Base-by-base conservation (phyloP, 2,797 vertebrate species). In the Streptopelia turtur region DNA sequence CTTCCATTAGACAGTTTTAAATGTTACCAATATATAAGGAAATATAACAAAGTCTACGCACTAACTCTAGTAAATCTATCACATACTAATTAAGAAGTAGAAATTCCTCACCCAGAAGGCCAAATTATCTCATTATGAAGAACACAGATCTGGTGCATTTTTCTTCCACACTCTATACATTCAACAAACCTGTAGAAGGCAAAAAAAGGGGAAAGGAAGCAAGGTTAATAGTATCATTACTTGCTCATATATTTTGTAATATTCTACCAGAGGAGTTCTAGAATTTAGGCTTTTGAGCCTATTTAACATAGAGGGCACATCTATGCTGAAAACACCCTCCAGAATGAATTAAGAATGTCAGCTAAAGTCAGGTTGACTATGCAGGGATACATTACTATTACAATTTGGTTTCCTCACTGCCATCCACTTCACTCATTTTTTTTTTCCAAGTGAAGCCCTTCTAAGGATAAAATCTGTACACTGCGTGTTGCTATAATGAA, bases 111-210 rank as follows among this genome's bases (percentile, higher is more conserved):
- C 99, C 99, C 99, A 65, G 98, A 97, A 15, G 99, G 99, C 99
- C 99, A 99, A 97, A 99, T 99, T 74, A 98, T 98, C 77, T 99
- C 99, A 90, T 99, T 97, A 97, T 99, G 99, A 96, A 99, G 98
- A 90, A 99, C 99, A 93, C 99, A 99, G 96, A 99, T 99, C 98
- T 99, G 99, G 96, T 99, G 99, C 99, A 99, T 99, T 98, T 99
- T 99, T 97, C 99, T 98, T 96, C 99, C 99, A 87, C 99, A 99
- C 91, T 99, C 99, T 22, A 93, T 98, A 98, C 99, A 99, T 98
- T 99, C 99, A 97, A 99, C 98, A 97, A 99, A 99, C 94, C 99
- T 99, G 94, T 45, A 97, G 95, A 95, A 37, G 22, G 47, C 82
- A 83, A 83, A 77, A 85, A 61, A 65, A 1, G 9, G n/a, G 50